Base-by-base conservation (phyloP, 2,888 invertebrate species). In the Lottia gigantea region DNA sequence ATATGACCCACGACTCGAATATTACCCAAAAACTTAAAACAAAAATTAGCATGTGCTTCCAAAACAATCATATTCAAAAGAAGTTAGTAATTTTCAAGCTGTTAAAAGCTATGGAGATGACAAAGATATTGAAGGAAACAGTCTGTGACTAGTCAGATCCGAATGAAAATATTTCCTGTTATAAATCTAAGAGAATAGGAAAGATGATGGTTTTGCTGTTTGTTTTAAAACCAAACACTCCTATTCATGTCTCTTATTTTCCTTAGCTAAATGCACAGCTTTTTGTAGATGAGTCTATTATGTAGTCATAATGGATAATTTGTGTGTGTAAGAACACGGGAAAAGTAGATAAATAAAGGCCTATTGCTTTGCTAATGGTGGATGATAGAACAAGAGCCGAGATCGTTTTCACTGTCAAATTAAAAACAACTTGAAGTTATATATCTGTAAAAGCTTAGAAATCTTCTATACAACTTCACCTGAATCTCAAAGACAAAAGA, bases 261-360 rank as follows among this genome's bases (percentile, higher is more conserved):
- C 14, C 55, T 55, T 55, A 19, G 55, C 55, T 55, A 55, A 55
- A 55, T 55, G 55, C 23, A 55, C 55, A 55, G 55, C 55, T 55
- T 55, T 55, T 55, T 55, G 55, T 55, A 19, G 55, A 23, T 14
- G 55, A 19, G 55, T 14, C 55, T 55, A 55, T 55, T 55, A 55
- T 55, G 19, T 55, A 23, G 55, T 55, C 55, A 55, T 55, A 55
- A 55, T 55, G 55, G 55, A 40, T 23, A 55, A 55, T 55, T 55
- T 55, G 23, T 55, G 55, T 23, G 19, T 8, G 14, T 23, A 23
- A 55, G 23, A 23, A 55, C 55, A 23, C 55, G 55, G 19, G 19
- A 14, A 55, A 55, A 23, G 19, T 55, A 55, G 55, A 23, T 55
- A 55, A 55, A 55, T 23, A 55, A 55, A 55, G 19, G 19, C 55